Base-by-base conservation (phyloP, 2,888 invertebrate species). In the Caenorhabditis afra region DNA sequence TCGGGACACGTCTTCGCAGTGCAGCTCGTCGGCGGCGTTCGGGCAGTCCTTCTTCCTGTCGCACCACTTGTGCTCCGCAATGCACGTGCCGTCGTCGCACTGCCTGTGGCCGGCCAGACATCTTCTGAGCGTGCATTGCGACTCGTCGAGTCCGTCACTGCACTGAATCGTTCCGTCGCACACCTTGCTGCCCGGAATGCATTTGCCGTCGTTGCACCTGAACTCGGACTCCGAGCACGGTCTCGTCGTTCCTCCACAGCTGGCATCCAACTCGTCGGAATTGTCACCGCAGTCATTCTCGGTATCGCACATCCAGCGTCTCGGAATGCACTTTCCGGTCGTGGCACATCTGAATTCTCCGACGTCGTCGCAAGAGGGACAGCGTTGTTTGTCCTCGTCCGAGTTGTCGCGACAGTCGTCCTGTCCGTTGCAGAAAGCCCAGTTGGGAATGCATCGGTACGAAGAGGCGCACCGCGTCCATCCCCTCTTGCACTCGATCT, bases 341-440 rank as follows among this genome's bases (percentile, higher is more conserved):
- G 88, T 86, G 22, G 84, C 87, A 91, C 98, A 98, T 82, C 95
- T 94, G 92, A 96, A 97, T 90, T 98, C 97, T 2, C 95, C 95
- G 18, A 94, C 94, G 0, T 93, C 90, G 82, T 94, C 94, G 90
- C 98, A 99, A 59, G 93, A 93, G 0, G 96, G 96, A 47, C 85
- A 86, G 10, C 80, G 66, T 44, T 84, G 82, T 64, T 81, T 81
- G 91, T 86, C 81, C 53, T 99, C 98, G 90, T 99, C 98, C 35
- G 95, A 95, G 71, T 95, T 95, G 90, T 98, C 98, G 3, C 91
- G 85, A 76, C 92, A 92, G 90, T 98, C 97, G 89, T 98, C 96
- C 91, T 96, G 96, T 12, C 97, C 97, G 90, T 98, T 97, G 91
- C 98, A 99, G 93, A 97, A 96, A 81, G 97, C 92, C 97, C 97